Evolutionary conservation across 1,140 invertebrate species (phyloP), one percentile per base, ranked within the genome.

Genomic region (Leptinotarsa undecemlineata): DNA sequence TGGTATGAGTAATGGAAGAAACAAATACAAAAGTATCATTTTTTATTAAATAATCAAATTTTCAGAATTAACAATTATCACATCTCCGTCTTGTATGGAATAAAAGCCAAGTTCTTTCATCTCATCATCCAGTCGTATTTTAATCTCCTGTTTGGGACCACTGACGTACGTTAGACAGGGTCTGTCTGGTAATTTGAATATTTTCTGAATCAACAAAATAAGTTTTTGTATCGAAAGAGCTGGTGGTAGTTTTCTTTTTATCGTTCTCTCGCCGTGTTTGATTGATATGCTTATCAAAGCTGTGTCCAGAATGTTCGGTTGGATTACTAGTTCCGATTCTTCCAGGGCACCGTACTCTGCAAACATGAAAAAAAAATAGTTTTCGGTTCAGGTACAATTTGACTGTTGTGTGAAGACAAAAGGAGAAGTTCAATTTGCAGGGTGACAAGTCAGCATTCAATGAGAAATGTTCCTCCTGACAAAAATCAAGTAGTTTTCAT

Each of bases 191-290:
- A 88, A 85, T 81, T 88, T 88, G 79, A 93, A 95, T 68, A 94
- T 82, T 83, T 91, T 88, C 81, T 93, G 90, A 3, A 90, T 88
- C 73, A 96, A 84, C 79, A 90, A 90, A 77, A 91, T 90, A 67
- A 97, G 85, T 86, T 95, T 95, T 83, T 95, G 92, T 48, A 97
- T 91, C 23, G 90, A 89, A 90, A 96, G 95, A 71, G 92, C 91
- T 4, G 89, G 90, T 71, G 93, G 88, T 79, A 95, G 86, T 84
- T 92, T 92, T 82, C 93, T 94, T 74, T 89, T 89, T 73, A 92
- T 85, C 68, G 74, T 75, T 79, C 87, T 86, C 80, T 91, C 87
- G 68, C 88, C 83, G 79, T 84, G 86, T 14, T 85, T 68, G 62
- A 94, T 87, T 70, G 87, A 88, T 21, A 94, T 85, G 81, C 87